Evolutionary conservation across 1,140 invertebrate genomes (phyloP), one percentile per base, ranked within the genome.

Genomic region (Gerris buenoi): DNA sequence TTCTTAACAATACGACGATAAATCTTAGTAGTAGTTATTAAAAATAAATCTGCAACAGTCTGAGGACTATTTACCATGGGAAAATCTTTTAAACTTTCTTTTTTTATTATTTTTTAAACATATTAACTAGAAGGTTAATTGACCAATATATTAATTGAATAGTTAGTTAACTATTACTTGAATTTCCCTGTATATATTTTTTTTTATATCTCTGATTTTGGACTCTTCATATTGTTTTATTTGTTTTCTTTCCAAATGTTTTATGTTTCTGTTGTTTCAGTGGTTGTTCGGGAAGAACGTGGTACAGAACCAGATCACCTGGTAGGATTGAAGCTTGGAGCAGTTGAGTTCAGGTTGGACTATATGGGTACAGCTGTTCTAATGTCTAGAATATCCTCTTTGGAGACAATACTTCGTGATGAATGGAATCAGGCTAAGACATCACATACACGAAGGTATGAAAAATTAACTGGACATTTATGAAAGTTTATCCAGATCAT

Each of bases 281-380:
- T 93, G 72, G 86, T 90, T 73, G 90, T 95, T 64, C 83, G 86
- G 69, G 93, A 97, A 79, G 92, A 96, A 74, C 87, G 90, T 2
- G 90, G 89, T 29, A 85, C 86, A 69, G 90, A 93, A 77, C 94
- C 93, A 1, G 88, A 93, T 73, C 94, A 97, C 78, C 88, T 86
- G 61, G 80, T 93, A 33, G 88, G 90, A n/a, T 75, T 95, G 61
- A 87, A 87, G 74, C 81, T 96, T 60, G 86, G 87, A 73, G 91
- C 92, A 1, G 76, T 96, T 5, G 93, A 97, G 76, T 81, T 93
- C 67, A 82, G 93, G 23, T 77, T 97, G 25, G 95, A 98, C 79
- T 98, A 97, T 77, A 97, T 97, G 94, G 94, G 93, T 65, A 91
- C 91, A 5, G 91, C 91, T 3, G 91, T 95, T 56, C 79, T 97